Conservation (phyloP, 2,113 vertebrate species). For the Dermatemys mawii region DNA sequence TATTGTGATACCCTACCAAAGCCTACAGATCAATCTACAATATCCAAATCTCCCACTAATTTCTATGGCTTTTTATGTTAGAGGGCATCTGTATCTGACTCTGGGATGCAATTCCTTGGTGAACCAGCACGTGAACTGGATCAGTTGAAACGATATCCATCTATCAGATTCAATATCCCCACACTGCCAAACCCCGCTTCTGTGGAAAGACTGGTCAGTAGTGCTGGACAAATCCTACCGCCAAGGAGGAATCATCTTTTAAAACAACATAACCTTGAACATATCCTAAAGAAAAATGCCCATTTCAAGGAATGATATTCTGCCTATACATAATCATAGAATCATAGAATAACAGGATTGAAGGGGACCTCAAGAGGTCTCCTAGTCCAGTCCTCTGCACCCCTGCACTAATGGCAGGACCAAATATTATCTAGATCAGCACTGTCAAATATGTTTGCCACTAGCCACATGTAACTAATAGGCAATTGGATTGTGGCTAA, state of each 20-base stretch:
- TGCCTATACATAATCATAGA: background rate
- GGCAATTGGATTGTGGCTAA: too few species aligned
- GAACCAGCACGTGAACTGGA: background rate
- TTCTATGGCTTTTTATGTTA: background rate
- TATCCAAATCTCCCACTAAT: background rate
- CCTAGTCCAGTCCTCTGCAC: too few species aligned
- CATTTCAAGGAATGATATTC: background rate
- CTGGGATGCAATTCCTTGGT: background rate
- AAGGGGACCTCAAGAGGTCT: too few species aligned
- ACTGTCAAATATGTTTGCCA: too few species aligned
- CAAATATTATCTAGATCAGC: too few species aligned
- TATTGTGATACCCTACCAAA: background rate
- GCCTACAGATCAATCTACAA: background rate
- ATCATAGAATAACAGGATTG: too few species aligned
- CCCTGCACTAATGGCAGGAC: too few species aligned
- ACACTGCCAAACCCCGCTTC: background rate
- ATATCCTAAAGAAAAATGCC: background rate
- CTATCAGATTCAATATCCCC: background rate
- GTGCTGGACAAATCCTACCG: too few species aligned
- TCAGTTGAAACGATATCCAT: background rate
- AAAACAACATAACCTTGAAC: background rate
- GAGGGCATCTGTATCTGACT: background rate
- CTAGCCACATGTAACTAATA: too few species aligned
- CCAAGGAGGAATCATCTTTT: background rate
- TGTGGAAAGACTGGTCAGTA: background rate